Base-by-base conservation (phyloP, 2,888 invertebrate genomes). In the Melanargia galathea region DNA sequence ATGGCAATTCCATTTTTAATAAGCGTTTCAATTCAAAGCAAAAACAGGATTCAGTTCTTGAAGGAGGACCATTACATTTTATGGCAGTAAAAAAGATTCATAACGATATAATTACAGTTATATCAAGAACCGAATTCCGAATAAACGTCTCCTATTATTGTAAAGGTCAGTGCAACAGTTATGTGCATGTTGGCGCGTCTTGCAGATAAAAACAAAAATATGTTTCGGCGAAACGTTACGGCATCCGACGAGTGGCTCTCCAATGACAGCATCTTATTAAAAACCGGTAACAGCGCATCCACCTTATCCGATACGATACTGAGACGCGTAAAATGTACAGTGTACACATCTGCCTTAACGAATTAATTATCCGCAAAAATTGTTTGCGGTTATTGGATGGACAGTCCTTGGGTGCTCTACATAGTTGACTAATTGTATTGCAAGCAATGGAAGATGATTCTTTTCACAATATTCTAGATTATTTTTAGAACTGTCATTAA, bases 161-260 rank as follows among this genome's bases (percentile, higher is more conserved):
- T 51, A 59, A 59, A 59, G 59, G 59, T 59, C 59, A 61, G 22
- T 49, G 54, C 30, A 48, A 64, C 64, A 62, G 64, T 58, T 61
- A 61, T 52, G 46, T 51, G 60, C 57, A 64, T 61, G 40, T 64
- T 56, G 46, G 51, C 46, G 57, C 40, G 58, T 52, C 55, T 52
- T 59, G 55, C 58, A 64, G 66, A 68, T 70, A 72, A 71, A 70
- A 70, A 60, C 68, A 69, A 67, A 43, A 70, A 72, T 52, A 35
- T 66, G 67, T 55, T 72, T 73, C 73, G 70, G 49, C 65, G 73
- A 73, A 73, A 65, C 62, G 63, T 59, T 64, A 59, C 52, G 64
- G 61, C 66, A 69, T 65, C 59, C 65, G 65, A 55, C 66, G 66
- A 63, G 56, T 60, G 54, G 62, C 68, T 65, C 60, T 57, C 65